phyloP scores from a whole-genome alignment of 2,888 invertebrate species.

The Cantharis rustica region DNA sequence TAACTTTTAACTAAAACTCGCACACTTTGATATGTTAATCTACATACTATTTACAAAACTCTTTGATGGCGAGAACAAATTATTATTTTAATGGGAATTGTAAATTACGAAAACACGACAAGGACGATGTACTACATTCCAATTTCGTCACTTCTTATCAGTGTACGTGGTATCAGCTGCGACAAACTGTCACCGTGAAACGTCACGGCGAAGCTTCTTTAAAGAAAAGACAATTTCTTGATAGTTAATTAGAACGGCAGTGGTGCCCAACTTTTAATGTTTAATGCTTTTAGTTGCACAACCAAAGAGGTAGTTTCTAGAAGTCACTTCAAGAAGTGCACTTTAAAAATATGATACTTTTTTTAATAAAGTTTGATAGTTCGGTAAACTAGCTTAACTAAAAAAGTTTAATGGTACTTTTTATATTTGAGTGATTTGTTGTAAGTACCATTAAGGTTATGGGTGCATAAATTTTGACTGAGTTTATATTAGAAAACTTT shows the following conservation, averaged over 20 bases:
- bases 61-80: background rate
- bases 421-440: background rate
- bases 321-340: background rate
- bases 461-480: background rate
- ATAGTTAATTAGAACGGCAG: background rate
- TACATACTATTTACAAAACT: background rate
- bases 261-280: background rate
- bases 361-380: background rate
- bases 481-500: background rate
- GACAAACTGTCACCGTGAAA: background rate
- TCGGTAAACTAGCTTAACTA: background rate
- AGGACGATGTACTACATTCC: background rate
- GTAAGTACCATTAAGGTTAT: background rate
- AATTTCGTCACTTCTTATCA: background rate
- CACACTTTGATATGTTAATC: slow-evolving; percentile 4
- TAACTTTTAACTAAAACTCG: background rate
- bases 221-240: background rate
- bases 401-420: background rate
- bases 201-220: background rate
- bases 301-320: background rate
- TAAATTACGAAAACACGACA: background rate
- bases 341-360: background rate
- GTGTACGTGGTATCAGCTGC: background rate
- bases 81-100: background rate
- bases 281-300: background rate